Base-by-base conservation (phyloP, 2,888 invertebrate genomes). In the Eupithecia subumbrata region DNA sequence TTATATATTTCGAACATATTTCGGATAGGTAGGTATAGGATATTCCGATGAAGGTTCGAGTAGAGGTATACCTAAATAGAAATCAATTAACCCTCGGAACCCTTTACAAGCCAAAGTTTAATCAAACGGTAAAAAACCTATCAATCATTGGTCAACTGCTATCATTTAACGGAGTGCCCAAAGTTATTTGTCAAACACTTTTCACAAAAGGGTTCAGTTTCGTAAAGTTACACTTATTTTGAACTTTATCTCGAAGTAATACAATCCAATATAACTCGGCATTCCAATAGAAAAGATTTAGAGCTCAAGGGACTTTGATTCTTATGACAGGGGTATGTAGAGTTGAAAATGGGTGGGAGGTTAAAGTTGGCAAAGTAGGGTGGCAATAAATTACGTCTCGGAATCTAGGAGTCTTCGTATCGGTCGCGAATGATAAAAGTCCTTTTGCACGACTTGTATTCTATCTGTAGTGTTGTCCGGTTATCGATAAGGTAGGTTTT, bases 341-440 rank as follows among this genome's bases (percentile, higher is more conserved):
- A 79, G 76, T 52, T 73, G 43, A 48, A 64, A 9, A 3, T 0
- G 7, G 12, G 7, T 72, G 79, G 43, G 25, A 25, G 5, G 25
- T 8, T n/a, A 76, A 74, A 60, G 56, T 80, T 81, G 82, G 79
- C 73, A 72, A 75, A 79, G 78, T 86, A 86, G 91, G 91, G 91
- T 90, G 92, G 91, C 90, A 90, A 92, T 93, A 92, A 93, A 92
- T 92, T 91, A 89, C 86, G 86, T 82, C 85, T 88, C 83, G 87
- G 89, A 90, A 89, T 91, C 90, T 89, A 90, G 89, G 87, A 90
- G 91, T 89, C 88, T 87, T 88, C 87, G 89, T 92, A 92, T 92
- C 92, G 91, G 89, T 88, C 87, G 89, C 89, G 88, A 89, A 91
- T 89, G 92, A 92, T 92, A 93, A 92, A 92, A 91, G 90, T 92